Conservation (phyloP, 2,113 vertebrate genomes). For the Paracanthobrama guichenoti region DNA sequence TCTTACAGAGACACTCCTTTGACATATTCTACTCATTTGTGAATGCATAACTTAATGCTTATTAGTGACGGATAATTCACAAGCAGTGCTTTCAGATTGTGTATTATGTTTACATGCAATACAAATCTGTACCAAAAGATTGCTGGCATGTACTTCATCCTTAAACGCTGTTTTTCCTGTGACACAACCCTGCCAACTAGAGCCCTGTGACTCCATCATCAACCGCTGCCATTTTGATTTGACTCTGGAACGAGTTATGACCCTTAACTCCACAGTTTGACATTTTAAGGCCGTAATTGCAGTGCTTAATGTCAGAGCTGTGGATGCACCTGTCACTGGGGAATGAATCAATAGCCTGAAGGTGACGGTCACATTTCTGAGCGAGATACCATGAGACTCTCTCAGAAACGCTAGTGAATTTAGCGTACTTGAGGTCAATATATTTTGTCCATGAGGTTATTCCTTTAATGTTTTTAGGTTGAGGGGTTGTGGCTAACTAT, state of each 20-base stretch:
- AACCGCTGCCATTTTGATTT: conserved; percentile 80
- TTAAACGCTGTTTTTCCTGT: conserved; percentile 1
- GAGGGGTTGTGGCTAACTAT: not conserved
- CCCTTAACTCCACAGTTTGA: conserved; percentile 90
- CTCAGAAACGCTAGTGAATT: not conserved
- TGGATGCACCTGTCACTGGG: conserved; percentile 85
- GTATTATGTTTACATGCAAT: not conserved
- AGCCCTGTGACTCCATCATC: conserved; percentile 8
- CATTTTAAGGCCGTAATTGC: conserved; percentile 92
- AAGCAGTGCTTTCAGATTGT: not conserved
- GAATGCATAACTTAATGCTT: not conserved
- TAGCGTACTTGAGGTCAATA: not conserved
- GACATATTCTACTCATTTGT: not conserved
- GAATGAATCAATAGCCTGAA: conserved; percentile 86
- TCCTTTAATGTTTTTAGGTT: not conserved
- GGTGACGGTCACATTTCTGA: conserved; percentile 73
- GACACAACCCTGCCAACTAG: not conserved
- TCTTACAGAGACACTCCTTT: not conserved
- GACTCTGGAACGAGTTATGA: conserved; percentile 84
- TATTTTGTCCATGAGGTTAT: not conserved
- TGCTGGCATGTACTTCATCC: not conserved
- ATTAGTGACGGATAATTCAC: not conserved
- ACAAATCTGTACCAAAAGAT: not conserved
- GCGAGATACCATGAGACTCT: conserved; percentile 48
- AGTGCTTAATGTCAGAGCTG: conserved; percentile 81